Base-by-base conservation (phyloP, 2,888 invertebrate genomes). In the Pegoplata infirma region DNA sequence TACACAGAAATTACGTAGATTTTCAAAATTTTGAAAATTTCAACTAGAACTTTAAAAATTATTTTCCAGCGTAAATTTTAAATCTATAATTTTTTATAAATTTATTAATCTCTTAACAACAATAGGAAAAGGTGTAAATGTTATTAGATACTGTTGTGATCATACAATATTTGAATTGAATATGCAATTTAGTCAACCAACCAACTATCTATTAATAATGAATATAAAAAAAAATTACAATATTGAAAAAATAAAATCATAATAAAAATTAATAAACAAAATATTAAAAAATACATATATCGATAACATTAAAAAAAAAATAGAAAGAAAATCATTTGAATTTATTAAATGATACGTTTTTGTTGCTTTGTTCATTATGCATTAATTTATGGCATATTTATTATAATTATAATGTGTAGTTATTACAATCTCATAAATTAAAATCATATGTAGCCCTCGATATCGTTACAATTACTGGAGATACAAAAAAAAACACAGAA, bases 111-210 rank as follows among this genome's bases (percentile, higher is more conserved):
- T 28, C 8, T 28, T 2, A n/a, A 40, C 12, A n/a, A 36, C 1
- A 40, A 40, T 40, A 12, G 1, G 4, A n/a, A 23, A 55, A n/a
- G n/a, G n/a, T n/a, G 14, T 58, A 25, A 73, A 59, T 47, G 61
- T 61, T 66, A 67, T 55, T 61, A 61, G 67, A 61, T 67, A 25
- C 67, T 25, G 36, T 73, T 51, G 49, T 46, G 53, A 55, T 61
- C 17, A 6, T 5, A 53, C 10, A 59, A 67, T 25, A 46, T n/a
- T n/a, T n/a, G 5, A 67, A 28, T 49, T 14, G 21, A 51, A 14
- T 56, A 40, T 40, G 21, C 19, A 49, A 40, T n/a, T n/a, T n/a
- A n/a, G n/a, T n/a, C 5, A 40, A 36, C 12, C 1, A 40, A 1
- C n/a, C n/a, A 40, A 40, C 36, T n/a, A 40, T 40, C 36, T 40